Conservation (phyloP, 1,140 invertebrate species). For the Psilanteris sp. region DNA sequence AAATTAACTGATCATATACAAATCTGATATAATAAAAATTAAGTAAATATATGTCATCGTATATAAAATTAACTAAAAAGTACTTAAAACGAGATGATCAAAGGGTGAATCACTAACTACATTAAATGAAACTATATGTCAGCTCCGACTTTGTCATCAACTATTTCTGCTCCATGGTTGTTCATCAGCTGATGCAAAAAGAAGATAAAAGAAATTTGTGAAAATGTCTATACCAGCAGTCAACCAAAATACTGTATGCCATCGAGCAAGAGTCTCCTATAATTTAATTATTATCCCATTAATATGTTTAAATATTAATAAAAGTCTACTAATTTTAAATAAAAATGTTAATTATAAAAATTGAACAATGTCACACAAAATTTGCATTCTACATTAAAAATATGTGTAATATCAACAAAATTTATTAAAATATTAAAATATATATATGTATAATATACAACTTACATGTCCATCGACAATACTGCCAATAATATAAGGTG, state of each 20-base stretch:
- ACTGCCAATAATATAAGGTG: constrained; percentile 88
- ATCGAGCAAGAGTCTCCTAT: constrained; percentile 90
- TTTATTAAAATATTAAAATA: not conserved
- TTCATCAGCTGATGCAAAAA: constrained; percentile 90
- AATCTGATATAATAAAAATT: too few species aligned
- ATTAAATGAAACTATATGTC: constrained; percentile 60
- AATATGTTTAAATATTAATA: too few species aligned
- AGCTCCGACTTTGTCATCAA: constrained; percentile 73
- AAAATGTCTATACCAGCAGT: constrained; percentile 88
- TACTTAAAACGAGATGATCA: constrained; percentile 70
- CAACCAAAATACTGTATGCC: constrained; percentile 93
- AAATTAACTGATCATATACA: too few species aligned
- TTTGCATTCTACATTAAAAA: too few species aligned
- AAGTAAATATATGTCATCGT: too few species aligned
- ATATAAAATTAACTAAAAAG: constrained; percentile 67
- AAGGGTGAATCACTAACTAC: constrained; percentile 66
- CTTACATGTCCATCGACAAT: constrained; percentile 85
- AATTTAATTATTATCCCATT: constrained; percentile 68
- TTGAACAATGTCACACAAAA: not conserved
- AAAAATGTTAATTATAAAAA: not conserved
- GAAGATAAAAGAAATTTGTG: constrained; percentile 88
- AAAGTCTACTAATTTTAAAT: too few species aligned
- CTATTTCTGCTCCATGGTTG: constrained; percentile 85
- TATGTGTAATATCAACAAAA: too few species aligned
- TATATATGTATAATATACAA: not conserved